Percentiles rank a stretch among this genome's conserved stretches.
phyloP scores from a whole-genome alignment of 2,888 invertebrate genomes.

The Tuberolachnus salignus region DNA sequence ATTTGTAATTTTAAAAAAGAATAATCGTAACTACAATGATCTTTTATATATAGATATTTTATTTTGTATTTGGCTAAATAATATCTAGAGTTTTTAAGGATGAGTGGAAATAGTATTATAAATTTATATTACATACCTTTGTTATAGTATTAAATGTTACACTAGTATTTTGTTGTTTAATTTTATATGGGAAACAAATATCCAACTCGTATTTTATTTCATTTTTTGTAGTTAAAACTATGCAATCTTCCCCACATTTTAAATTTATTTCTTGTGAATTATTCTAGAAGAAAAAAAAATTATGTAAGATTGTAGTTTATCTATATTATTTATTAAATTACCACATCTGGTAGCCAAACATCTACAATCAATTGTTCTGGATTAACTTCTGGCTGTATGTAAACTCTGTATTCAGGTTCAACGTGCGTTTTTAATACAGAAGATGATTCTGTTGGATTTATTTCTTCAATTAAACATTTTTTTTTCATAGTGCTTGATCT shows the following conservation, averaged over 20 bases:
- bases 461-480: slow-evolving; percentile 60
- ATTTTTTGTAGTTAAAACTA: slow-evolving; percentile 39
- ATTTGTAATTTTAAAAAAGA: too few relatives aligned
- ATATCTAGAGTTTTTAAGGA: background rate
- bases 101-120: background rate
- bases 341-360: slow-evolving; percentile 43
- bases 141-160: slow-evolving; percentile 42
- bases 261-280: slow-evolving; percentile 38
- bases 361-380: slow-evolving; percentile 32
- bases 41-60: background rate
- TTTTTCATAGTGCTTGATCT: slow-evolving; percentile 41
- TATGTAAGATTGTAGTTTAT: too few relatives aligned
- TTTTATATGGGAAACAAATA: slow-evolving; percentile 37
- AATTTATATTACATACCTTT: slow-evolving; percentile 35
- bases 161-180: slow-evolving; percentile 9
- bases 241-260: slow-evolving; percentile 49
- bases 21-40: too few relatives aligned
- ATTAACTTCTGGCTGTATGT: slow-evolving; percentile 24
- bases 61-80: too few relatives aligned
- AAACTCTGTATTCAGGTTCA: slow-evolving; percentile 34
- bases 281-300: slow-evolving; percentile 19
- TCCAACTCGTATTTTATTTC: slow-evolving; percentile 48
- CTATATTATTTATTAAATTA: slow-evolving; percentile 7
- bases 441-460: slow-evolving; percentile 58
- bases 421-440: slow-evolving; percentile 20